Conservation (phyloP, 2,888 invertebrate species). For the Diachrysia chrysitis region DNA sequence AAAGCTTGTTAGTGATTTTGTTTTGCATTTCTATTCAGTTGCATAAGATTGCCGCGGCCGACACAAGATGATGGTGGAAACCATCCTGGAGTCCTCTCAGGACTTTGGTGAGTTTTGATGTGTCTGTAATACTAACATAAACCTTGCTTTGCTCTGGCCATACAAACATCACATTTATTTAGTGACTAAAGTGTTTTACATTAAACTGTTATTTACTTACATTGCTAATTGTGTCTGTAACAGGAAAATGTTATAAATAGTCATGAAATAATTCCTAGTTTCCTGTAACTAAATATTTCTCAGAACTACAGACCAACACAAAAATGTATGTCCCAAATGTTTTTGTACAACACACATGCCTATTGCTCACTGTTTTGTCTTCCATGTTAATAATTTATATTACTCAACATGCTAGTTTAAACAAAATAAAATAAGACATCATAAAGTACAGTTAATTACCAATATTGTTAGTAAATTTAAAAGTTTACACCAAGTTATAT, state of each 20-base stretch:
- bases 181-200: not conserved
- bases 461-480: too few species aligned
- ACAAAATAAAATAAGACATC: too few species aligned
- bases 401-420: too few species aligned
- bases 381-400: too few species aligned
- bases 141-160: not conserved
- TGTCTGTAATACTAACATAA: not conserved
- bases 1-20: conserved; percentile 58
- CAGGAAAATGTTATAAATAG: not conserved
- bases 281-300: not conserved
- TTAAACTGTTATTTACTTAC: not conserved
- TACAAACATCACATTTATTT: too few species aligned
- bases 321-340: too few species aligned
- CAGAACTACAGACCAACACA: too few species aligned
- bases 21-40: conserved; percentile 73
- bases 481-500: too few species aligned
- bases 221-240: not conserved
- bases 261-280: not conserved
- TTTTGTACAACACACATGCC: too few species aligned
- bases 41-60: conserved; percentile 68
- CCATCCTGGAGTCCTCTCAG: conserved; percentile 85
- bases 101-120: conserved; percentile 81
- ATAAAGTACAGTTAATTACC: too few species aligned
- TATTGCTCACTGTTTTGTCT: too few species aligned
- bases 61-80: conserved; percentile 87